These are phyloP conservation scores for Otis tarda DNA, from an alignment of 2,113 vertebrate species.

Conservation along the genomic window DNA sequence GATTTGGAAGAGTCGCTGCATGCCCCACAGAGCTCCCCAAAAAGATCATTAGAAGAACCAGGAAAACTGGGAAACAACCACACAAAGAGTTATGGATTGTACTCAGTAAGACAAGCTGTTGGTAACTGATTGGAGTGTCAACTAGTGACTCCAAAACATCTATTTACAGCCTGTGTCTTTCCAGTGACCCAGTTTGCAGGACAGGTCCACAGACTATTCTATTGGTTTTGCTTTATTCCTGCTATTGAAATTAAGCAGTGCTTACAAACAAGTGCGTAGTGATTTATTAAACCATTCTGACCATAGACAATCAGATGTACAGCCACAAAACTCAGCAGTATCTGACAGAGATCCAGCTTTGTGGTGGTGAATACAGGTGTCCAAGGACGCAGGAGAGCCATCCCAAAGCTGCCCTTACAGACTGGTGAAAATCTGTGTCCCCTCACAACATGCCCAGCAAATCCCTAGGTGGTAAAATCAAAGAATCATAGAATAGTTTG, in stretches of 20 bases:
- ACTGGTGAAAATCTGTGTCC: not conserved
- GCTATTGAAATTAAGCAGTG: not conserved
- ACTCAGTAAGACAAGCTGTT: not conserved
- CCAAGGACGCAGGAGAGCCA: not conserved
- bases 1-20: not conserved
- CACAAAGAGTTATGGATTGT: not conserved
- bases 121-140: not conserved
- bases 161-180: not conserved
- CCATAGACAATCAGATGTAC: not conserved
- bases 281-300: not conserved
- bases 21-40: not conserved
- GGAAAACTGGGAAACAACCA: not conserved
- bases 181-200: not conserved
- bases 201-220: not conserved
- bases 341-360: not conserved
- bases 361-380: accelerated
- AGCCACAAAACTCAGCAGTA: not conserved
- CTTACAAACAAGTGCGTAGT: accelerated
- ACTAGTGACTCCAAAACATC: not conserved
- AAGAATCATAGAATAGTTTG: too few relatives aligned
- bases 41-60: not conserved
- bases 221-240: not conserved
- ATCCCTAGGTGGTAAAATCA: not conserved
- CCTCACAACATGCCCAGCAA: not conserved
- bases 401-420: not conserved